phyloP scores from a whole-genome alignment of 2,113 vertebrate species.

The Tupaia chinensis region DNA sequence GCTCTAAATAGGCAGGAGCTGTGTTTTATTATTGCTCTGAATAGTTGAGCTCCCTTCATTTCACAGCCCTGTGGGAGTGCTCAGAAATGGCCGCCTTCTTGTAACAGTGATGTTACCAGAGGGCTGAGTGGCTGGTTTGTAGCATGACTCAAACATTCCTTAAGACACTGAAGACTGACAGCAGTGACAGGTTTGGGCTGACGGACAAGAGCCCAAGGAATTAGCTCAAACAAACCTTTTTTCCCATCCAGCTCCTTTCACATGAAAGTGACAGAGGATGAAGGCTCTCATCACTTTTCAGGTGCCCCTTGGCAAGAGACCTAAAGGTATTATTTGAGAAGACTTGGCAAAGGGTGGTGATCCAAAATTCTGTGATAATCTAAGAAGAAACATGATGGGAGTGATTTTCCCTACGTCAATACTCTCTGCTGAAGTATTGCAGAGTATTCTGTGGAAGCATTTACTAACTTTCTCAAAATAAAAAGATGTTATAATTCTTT shows the following conservation, averaged over 20 bases:
- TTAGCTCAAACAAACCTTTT: slow-evolving; percentile 67
- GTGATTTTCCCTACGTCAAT: not conserved
- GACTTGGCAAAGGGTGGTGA: not conserved
- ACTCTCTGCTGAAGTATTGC: too few relatives aligned
- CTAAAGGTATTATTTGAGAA: not conserved
- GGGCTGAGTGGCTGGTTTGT: slow-evolving; percentile 49
- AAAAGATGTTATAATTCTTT: too few relatives aligned
- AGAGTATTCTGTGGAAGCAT: too few relatives aligned
- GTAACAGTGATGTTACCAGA: slow-evolving; percentile 29
- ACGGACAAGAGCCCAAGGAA: slow-evolving; percentile 70
- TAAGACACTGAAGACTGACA: slow-evolving; percentile 44
- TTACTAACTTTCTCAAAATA: too few relatives aligned
- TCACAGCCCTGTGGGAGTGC: not conserved
- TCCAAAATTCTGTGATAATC: not conserved
- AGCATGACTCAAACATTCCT: not conserved
- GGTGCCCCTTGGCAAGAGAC: slow-evolving; percentile 18
- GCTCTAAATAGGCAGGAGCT: not conserved
- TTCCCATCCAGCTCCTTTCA: slow-evolving; percentile 45
- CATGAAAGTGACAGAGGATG: not conserved
- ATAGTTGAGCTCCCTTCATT: not conserved
- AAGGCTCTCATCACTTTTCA: not conserved
- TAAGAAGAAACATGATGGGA: not conserved
- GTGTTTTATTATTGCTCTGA: slow-evolving; percentile 18
- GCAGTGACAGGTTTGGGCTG: slow-evolving; percentile 69
- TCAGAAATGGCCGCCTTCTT: not conserved